Evolutionary conservation across 1,140 invertebrate genomes (phyloP).

Genomic region (Euura lappo): DNA sequence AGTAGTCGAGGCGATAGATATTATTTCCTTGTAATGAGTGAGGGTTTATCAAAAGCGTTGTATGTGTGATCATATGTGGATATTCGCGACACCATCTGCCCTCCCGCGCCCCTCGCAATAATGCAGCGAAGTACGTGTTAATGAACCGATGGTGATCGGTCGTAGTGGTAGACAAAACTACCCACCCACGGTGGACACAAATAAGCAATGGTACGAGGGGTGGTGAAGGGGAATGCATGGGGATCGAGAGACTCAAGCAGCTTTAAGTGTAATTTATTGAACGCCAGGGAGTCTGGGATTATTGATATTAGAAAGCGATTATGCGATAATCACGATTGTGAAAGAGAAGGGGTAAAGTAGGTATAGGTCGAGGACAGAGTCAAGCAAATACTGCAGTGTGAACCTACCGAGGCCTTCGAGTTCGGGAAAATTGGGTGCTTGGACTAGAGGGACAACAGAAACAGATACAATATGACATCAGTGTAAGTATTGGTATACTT

Average conservation of each 20-base stretch:
- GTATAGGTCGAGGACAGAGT: slow-evolving; percentile 28
- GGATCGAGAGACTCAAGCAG: too few relatives aligned
- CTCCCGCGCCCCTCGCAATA: too few relatives aligned
- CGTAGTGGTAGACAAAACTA: too few relatives aligned
- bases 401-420: slow-evolving; percentile 74
- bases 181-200: too few relatives aligned
- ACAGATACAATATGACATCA: slow-evolving; percentile 51
- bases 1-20: too few relatives aligned
- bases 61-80: too few relatives aligned
- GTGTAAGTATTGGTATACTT: slow-evolving; percentile 22
- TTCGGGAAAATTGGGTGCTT: slow-evolving; percentile 73
- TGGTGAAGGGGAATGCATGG: neutral
- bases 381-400: slow-evolving; percentile 55
- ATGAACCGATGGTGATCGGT: too few relatives aligned
- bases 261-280: too few relatives aligned
- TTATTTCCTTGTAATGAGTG: too few relatives aligned
- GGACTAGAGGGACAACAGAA: slow-evolving; percentile 68
- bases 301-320: neutral
- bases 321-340: neutral
- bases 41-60: too few relatives aligned
- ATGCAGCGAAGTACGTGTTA: too few relatives aligned
- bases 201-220: neutral
- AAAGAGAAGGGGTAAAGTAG: slow-evolving; percentile 22
- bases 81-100: too few relatives aligned
- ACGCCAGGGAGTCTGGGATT: neutral